Conservation (phyloP, 1,140 invertebrate species). For the Drosophila subobscura region DNA sequence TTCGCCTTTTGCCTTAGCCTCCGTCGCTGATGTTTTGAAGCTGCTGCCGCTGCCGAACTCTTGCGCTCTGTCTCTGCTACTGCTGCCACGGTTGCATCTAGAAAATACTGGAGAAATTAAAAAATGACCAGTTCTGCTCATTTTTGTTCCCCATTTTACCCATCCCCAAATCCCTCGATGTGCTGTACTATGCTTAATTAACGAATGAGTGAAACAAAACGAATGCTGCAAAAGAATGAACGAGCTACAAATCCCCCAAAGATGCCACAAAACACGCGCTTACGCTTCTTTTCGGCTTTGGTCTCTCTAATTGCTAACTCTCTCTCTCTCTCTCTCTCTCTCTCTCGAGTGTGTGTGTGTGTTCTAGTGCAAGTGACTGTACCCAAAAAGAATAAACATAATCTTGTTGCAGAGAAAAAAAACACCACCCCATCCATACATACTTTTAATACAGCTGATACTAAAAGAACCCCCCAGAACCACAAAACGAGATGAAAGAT, state of each 20-base stretch:
- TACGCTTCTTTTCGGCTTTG: constrained; percentile 76
- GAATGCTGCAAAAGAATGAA: constrained; percentile 41
- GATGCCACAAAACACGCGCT: constrained; percentile 65
- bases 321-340: constrained; percentile 15
- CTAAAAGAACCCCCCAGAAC: constrained; percentile 22
- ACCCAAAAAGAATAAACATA: constrained; percentile 34
- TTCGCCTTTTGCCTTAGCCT: no score
- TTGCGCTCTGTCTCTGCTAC: constrained; percentile 20
- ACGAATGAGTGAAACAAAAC: constrained; percentile 41
- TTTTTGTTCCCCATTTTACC: constrained; percentile 46
- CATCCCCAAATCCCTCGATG: constrained; percentile 53
- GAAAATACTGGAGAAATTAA: constrained; percentile 26
- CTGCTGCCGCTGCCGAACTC: no score
- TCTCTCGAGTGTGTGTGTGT: constrained; percentile 19
- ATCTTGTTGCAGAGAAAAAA: constrained; percentile 64
- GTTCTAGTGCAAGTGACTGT: constrained; percentile 2
- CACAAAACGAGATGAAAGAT: constrained; percentile 10
- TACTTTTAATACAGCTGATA: background rate
- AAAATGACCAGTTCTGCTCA: constrained; percentile 30
- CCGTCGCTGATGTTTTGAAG: no score
- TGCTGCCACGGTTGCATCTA: constrained; percentile 28
- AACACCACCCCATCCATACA: constrained; percentile 30
- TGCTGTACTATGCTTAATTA: constrained; percentile 77
- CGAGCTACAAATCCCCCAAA: constrained; percentile 50
- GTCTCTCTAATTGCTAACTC: constrained; percentile 62